Conservation (phyloP, 2,797 vertebrate species). For the Gymnoscopelus microlampas region DNA sequence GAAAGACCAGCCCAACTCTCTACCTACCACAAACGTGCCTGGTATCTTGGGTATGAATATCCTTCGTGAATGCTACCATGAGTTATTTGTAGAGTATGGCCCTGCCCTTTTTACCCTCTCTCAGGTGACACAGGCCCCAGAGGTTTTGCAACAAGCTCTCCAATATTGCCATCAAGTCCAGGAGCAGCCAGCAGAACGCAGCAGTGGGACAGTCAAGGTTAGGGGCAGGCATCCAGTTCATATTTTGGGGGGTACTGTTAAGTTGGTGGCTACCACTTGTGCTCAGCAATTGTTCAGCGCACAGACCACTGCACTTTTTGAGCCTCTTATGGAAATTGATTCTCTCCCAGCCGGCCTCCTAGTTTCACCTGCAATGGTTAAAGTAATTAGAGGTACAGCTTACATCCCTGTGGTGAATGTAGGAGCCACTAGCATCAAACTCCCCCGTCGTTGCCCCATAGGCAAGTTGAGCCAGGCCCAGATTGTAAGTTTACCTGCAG, state of each 20-base stretch:
- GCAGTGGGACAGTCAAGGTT: not conserved
- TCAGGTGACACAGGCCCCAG: not conserved
- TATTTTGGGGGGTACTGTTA: slow-evolving; percentile 15
- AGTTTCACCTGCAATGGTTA: slow-evolving; percentile 23
- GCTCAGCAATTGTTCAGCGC: not conserved
- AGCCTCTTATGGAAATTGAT: not conserved
- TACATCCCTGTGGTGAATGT: slow-evolving; percentile 33
- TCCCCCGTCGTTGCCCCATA: not conserved
- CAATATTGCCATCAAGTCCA: not conserved
- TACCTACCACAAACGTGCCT: accelerated
- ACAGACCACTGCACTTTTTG: not conserved
- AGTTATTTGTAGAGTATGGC: slow-evolving; percentile 31
- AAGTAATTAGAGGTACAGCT: not conserved
- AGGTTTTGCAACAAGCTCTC: not conserved
- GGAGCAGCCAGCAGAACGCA: accelerated
- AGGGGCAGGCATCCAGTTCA: not conserved
- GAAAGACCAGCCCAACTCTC: not conserved
- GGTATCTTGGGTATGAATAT: slow-evolving; percentile 43
- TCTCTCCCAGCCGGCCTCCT: slow-evolving; percentile 23
- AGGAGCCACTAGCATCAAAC: not conserved
- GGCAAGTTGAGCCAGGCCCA: not conserved
- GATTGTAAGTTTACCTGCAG: slow-evolving; percentile 1
- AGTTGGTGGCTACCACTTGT: not conserved
- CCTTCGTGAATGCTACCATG: not conserved
- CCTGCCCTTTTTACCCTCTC: not conserved